phyloP scores from a whole-genome alignment of 1,140 invertebrate genomes.

The Steinernema feltiae region DNA sequence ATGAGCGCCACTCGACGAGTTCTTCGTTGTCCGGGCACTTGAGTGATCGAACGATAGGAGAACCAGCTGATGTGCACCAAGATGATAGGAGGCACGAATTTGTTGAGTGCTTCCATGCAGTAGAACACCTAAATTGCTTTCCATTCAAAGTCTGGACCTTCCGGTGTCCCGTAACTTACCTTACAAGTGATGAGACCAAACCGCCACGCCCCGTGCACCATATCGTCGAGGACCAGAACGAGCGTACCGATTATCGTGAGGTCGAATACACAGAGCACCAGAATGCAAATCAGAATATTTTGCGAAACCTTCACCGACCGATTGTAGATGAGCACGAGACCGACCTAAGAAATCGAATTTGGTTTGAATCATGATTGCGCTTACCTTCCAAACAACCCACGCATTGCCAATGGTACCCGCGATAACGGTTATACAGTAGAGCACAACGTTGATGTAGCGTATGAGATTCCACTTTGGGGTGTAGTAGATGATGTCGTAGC shows the following conservation, averaged over 20 bases:
- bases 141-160: background rate
- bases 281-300: constrained; percentile 15
- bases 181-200: constrained; percentile 18
- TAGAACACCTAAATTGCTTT: constrained; percentile 17
- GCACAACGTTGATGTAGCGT: background rate
- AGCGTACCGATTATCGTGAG: constrained; percentile 6
- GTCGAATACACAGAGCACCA: constrained; percentile 20
- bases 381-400: constrained; percentile 25
- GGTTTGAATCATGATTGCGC: background rate
- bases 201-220: constrained; percentile 18
- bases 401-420: constrained; percentile 10
- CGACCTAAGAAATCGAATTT: constrained; percentile 22
- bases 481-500: background rate
- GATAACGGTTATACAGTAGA: constrained; percentile 16
- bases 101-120: constrained; percentile 23
- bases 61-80: constrained; percentile 16
- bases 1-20: background rate
- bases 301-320: constrained; percentile 14
- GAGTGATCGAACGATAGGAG: constrained; percentile 21
- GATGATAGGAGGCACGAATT: constrained; percentile 18
- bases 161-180: too few relatives aligned
- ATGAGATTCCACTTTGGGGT: background rate
- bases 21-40: constrained; percentile 14
- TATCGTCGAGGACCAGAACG: constrained; percentile 7
- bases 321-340: constrained; percentile 19